Evolutionary conservation across 2,888 invertebrate species (phyloP), one percentile per base, ranked within the genome.

Genomic region (Drosophila mercatorum): DNA sequence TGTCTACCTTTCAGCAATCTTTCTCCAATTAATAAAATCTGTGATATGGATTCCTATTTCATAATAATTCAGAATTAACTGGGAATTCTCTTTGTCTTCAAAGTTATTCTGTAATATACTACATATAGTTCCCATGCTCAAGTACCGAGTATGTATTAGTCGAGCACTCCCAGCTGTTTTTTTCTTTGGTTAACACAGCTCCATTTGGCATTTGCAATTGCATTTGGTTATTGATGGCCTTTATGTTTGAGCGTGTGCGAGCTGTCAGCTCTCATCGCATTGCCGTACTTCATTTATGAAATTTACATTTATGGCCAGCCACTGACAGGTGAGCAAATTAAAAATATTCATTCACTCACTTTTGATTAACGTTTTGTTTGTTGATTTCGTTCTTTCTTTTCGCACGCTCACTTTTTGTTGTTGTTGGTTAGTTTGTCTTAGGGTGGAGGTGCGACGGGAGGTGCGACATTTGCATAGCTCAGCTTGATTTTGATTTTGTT

Each of bases 151-250:
- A 38, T 53, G 14, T 53, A 11, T 22, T 34, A 26, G 52, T 53
- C 26, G 26, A 53, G 22, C 36, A 36, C 11, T 36, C 12, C 8
- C 7, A 8, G 5, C 22, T 14, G 5, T 28, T 7, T 36, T 36
- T 51, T 60, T 71, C 58, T 66, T 68, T 65, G 38, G n/a, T 31
- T 10, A 31, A 31, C 10, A 56, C 69, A 69, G 63, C 70, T 65
- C 34, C 73, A 67, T 60, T 60, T 51, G 28, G 66, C 65, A 55
- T 55, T 68, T 64, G 73, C 70, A 86, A 88, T 80, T 76, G 87
- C 70, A 69, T 72, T 83, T 83, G 62, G 80, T 88, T 88, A 86
- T 83, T 86, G 83, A 88, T 83, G 81, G 44, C 51, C 71, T 70
- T 71, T 69, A 22, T 40, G 14, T 49, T n/a, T 62, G 58, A 22